Conservation (phyloP, 2,113 vertebrate genomes). For the Urocolius indicus region DNA sequence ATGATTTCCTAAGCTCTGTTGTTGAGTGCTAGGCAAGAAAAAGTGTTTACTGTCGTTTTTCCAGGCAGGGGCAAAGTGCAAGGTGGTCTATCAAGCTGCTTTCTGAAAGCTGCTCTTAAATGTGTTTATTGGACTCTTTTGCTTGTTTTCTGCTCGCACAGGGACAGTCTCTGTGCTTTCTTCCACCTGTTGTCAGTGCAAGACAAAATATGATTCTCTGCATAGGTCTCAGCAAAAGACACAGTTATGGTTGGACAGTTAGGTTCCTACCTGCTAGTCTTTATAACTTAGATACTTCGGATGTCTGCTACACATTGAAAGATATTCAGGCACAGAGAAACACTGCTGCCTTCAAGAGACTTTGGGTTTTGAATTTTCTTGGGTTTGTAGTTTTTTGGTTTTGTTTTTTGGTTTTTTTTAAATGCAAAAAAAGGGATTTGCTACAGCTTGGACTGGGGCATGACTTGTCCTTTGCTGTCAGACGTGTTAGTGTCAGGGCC, state of each 20-base stretch:
- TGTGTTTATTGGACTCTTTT: not conserved
- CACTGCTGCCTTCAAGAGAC: not conserved
- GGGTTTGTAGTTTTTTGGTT: not conserved
- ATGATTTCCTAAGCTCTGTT: constrained; percentile 6
- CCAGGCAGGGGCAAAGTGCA: not conserved
- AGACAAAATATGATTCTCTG: not conserved
- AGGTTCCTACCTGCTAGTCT: not conserved
- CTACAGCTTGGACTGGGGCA: not conserved
- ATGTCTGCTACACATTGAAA: not conserved
- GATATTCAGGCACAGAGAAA: not conserved
- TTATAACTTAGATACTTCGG: not conserved
- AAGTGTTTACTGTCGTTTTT: constrained; percentile 10
- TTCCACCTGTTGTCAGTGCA: not conserved
- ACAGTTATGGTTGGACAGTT: not conserved
- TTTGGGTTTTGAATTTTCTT: fast-evolving
- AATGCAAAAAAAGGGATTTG: not conserved
- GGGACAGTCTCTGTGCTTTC: not conserved
- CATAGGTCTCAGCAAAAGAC: not conserved
- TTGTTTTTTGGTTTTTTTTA: not conserved
- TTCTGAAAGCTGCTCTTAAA: not conserved
- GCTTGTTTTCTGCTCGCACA: not conserved
- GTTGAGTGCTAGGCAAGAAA: not conserved
- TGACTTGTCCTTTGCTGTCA: not conserved
- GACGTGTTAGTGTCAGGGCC: not conserved
- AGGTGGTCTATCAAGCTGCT: not conserved